These are phyloP conservation scores for Coelinius sp. DNA, from an alignment of 2,888 invertebrate genomes.

Conservation along the genomic window DNA sequence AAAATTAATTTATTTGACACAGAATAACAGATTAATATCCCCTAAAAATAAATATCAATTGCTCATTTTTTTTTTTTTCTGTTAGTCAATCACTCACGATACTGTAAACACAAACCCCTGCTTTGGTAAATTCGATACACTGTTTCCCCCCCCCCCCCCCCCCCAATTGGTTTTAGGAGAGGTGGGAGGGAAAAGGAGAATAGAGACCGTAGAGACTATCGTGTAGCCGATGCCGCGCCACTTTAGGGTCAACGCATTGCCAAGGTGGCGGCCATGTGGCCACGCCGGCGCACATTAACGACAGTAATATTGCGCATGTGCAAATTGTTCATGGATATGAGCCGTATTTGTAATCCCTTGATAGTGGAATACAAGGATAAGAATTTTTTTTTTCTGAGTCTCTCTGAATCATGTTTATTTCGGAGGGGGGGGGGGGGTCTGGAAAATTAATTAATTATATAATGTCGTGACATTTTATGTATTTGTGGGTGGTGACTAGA, in stretches of 20 bases:
- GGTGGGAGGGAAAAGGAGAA: neutral
- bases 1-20: neutral
- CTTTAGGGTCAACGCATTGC: conserved; percentile 69
- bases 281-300: conserved; percentile 60
- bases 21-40: neutral
- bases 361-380: neutral
- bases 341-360: too few species aligned
- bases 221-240: conserved; percentile 48
- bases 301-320: conserved; percentile 53
- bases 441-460: neutral
- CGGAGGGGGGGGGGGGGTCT: neutral
- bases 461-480: neutral
- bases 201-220: too few species aligned
- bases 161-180: neutral
- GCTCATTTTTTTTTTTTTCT: neutral
- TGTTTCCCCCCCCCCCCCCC: conserved; percentile 8
- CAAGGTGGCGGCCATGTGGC: conserved; percentile 69
- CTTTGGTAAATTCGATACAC: conserved; percentile 20
- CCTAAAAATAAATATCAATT: conserved; percentile 8
- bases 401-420: neutral
- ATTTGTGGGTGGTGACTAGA: neutral
- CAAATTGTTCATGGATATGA: conserved; percentile 6
- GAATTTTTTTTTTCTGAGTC: neutral
- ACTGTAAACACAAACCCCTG: conserved; percentile 25
- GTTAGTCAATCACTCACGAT: conserved; percentile 14